Evolutionary conservation across 2,113 vertebrate genomes (phyloP), one percentile per base, ranked within the genome.

Genomic region (Acanthisitta chloris): DNA sequence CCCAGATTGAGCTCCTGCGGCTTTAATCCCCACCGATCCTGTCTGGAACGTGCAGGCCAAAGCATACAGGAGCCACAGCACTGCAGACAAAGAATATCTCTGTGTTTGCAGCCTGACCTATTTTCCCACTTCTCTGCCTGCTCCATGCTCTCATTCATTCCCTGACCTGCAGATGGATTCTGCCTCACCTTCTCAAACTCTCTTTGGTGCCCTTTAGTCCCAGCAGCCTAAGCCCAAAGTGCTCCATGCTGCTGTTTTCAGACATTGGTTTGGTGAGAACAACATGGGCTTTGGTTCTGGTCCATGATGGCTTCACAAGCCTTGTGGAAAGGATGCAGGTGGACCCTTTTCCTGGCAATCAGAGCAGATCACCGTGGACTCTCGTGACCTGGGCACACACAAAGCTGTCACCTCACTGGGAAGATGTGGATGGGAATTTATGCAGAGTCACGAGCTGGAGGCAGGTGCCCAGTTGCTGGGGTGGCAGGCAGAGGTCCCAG

Each of bases 101-200:
- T 96, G 92, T 97, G 82, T 38, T 70, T 73, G 54, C 82, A 90
- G 88, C 34, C 82, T 93, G 95, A 95, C 94, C 95, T 66, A 83
- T 88, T 94, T 96, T 94, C 72, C 76, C 42, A 40, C 65, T 88
- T 83, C 73, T 77, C 67, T 3, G 0, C 59, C 61, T 80, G 74
- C 18, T 85, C 71, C 71, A 83, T 2, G 0, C 48, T 89, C 72
- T 54, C 46, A 28, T 36, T 83, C 31, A 9, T 48, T 49, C 31
- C 65, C 59, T 86, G 90, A 88, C 59, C 34, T 19, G 17, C 29
- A 66, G 59, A 15, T 1, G 0, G 23, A 62, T n/a, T 71, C 58
- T 42, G 45, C 8, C 28, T 13, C 55, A n/a, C 24, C 76, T 74
- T 70, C 71, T 26, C 59, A 70, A 70, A 51, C 23, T 40, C 23